Conservation (phyloP, 2,888 invertebrate genomes). For the Phasia obesa region DNA sequence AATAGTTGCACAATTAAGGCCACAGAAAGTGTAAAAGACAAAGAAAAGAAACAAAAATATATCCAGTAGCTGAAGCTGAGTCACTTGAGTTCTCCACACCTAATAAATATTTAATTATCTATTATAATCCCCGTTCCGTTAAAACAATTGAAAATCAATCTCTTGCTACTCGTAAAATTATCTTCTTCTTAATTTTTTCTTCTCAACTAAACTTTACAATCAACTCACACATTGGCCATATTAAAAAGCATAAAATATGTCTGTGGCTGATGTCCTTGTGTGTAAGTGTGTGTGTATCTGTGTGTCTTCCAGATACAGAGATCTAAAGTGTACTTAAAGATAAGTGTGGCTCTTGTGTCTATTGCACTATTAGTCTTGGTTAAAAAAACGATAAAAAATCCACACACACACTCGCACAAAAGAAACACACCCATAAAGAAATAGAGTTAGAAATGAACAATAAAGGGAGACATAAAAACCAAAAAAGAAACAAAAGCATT, state of each 20-base stretch:
- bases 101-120: neutral
- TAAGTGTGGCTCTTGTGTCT: slow-evolving; percentile 66
- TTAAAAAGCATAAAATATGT: slow-evolving; percentile 52
- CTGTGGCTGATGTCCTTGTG: slow-evolving; percentile 17
- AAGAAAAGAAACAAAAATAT: neutral
- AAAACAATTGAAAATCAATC: neutral
- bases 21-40: no score
- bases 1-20: slow-evolving; percentile 3
- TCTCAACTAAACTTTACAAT: slow-evolving; percentile 12
- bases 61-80: no score
- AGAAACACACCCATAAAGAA: slow-evolving; percentile 21
- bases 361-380: slow-evolving; percentile 62
- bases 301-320: slow-evolving; percentile 34
- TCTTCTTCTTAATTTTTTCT: neutral
- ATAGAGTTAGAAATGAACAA: slow-evolving; percentile 20
- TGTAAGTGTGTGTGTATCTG: no score
- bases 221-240: slow-evolving; percentile 53
- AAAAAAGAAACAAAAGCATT: slow-evolving; percentile 36
- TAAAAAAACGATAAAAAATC: slow-evolving; percentile 51
- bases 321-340: slow-evolving; percentile 66
- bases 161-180: neutral
- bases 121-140: neutral
- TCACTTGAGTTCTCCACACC: neutral
- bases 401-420: neutral
- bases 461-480: slow-evolving; percentile 13